These are phyloP conservation scores for Aradus depressus DNA, from an alignment of 2,888 invertebrate species.

Conservation along the genomic window DNA sequence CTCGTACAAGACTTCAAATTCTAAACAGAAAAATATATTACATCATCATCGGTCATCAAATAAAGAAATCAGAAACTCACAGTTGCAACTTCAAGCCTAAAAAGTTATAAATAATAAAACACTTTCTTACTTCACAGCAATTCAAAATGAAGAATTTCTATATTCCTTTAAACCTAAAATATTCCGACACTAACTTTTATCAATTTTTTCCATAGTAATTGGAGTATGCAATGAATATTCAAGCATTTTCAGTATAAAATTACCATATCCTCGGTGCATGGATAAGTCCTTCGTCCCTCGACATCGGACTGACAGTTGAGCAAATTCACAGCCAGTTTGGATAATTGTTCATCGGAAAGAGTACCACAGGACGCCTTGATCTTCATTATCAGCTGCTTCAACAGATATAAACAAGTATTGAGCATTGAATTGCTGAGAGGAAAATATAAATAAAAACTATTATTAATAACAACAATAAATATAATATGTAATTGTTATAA, in stretches of 20 bases:
- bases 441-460: background rate
- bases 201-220: no score
- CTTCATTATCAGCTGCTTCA: conserved; percentile 46
- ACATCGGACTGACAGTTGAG: conserved; percentile 54
- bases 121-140: no score
- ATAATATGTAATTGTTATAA: no score
- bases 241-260: no score
- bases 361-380: conserved; percentile 47
- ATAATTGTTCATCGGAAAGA: conserved; percentile 52
- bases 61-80: no score
- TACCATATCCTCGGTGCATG: conserved; percentile 52
- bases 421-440: background rate
- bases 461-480: no score
- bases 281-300: conserved; percentile 48
- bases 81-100: no score
- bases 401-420: conserved; percentile 13
- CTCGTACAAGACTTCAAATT: conserved; percentile 50
- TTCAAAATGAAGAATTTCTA: background rate
- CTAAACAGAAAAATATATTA: conserved; percentile 36
- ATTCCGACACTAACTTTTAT: no score
- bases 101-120: no score
- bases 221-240: no score
- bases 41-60: no score
- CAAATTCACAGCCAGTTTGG: conserved; percentile 53
- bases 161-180: background rate